phyloP scores from a whole-genome alignment of 1,140 invertebrate genomes.

The Linepithema humile region DNA sequence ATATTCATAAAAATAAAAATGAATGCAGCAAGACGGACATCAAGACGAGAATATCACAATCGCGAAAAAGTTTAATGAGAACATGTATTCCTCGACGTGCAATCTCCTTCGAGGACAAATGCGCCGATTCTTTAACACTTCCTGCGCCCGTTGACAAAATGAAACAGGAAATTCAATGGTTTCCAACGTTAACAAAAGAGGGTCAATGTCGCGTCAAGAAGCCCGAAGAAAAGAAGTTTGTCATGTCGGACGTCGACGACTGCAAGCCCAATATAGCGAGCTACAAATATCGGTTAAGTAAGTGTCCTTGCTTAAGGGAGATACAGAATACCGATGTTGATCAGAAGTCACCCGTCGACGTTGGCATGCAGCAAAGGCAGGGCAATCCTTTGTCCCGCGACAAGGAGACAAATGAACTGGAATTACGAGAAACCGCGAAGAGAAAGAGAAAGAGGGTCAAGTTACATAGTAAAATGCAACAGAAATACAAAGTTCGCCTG shows the following conservation, averaged over 20 bases:
- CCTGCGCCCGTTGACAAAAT: not conserved
- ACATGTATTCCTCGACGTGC: not conserved
- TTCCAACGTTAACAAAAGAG: not conserved
- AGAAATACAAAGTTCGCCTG: conserved; percentile 50
- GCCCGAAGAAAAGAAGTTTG: not conserved
- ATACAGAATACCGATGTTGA: not conserved
- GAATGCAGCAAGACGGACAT: not conserved
- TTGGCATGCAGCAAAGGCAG: not conserved
- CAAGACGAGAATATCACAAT: not conserved
- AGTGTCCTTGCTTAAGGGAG: conserved; percentile 60
- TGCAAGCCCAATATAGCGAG: conserved; percentile 45
- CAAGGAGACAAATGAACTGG: not conserved
- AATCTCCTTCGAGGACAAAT: conserved; percentile 1
- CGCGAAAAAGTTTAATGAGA: not conserved
- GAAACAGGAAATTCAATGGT: not conserved
- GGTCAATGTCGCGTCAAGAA: conserved; percentile 2
- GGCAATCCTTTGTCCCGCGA: no score
- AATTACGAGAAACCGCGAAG: not conserved
- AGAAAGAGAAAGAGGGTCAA: not conserved
- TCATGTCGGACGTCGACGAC: conserved; percentile 26
- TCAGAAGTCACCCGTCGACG: not conserved
- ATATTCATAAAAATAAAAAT: conserved; percentile 26
- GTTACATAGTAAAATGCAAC: not conserved
- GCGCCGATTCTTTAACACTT: not conserved
- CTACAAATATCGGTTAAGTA: conserved; percentile 68